Evolutionary conservation across 2,797 vertebrate species (phyloP).

Genomic region (Acipenser oxyrinchus): DNA sequence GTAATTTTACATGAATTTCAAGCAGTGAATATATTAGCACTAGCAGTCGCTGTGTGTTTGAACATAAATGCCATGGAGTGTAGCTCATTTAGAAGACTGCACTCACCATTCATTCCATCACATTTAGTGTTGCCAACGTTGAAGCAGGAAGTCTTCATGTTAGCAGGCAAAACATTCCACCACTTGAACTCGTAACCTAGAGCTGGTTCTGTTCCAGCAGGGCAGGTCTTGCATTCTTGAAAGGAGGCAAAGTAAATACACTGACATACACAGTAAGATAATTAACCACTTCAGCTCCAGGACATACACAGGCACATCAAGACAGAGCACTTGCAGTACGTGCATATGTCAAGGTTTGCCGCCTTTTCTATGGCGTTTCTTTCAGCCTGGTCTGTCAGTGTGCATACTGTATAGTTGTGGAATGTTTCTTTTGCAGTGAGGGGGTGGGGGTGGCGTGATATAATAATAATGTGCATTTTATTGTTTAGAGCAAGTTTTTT

Average conservation of each 20-base stretch:
- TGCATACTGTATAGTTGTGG: too few relatives aligned
- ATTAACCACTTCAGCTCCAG: too few relatives aligned
- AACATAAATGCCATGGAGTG: conserved; percentile 23
- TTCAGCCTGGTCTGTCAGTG: too few relatives aligned
- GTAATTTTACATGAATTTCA: not conserved
- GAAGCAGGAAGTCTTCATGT: conserved; percentile 96
- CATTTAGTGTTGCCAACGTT: conserved; percentile 95
- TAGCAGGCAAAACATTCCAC: conserved; percentile 89
- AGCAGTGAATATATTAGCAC: not conserved
- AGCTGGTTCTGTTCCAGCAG: conserved; percentile 86
- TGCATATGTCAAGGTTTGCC: too few relatives aligned
- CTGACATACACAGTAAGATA: not conserved
- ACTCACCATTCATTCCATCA: conserved; percentile 88
- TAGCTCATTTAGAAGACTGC: not conserved
- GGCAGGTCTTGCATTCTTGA: conserved; percentile 76
- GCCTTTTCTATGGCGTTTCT: too few relatives aligned
- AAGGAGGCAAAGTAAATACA: conserved; percentile 5
- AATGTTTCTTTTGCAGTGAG: too few relatives aligned
- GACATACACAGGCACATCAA: too few relatives aligned
- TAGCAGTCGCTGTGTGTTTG: not conserved
- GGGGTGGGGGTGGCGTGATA: too few relatives aligned
- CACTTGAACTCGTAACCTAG: conserved; percentile 91
- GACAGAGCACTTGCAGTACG: too few relatives aligned
- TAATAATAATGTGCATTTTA: too few relatives aligned
- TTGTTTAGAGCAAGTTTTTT: too few relatives aligned